phyloP scores from a whole-genome alignment of 2,113 vertebrate genomes.

The Rhynchomys soricoides region DNA sequence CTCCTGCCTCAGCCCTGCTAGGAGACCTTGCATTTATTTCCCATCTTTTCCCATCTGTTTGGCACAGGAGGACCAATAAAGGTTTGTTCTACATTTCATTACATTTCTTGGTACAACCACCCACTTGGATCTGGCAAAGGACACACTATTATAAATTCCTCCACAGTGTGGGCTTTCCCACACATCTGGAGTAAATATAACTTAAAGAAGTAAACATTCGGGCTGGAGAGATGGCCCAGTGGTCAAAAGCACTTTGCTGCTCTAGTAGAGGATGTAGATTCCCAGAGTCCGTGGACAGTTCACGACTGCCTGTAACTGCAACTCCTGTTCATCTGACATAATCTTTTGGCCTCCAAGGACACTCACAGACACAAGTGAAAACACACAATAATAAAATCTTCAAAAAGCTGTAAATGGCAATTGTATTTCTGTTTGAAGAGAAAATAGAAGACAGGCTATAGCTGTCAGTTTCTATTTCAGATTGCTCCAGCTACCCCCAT shows the following conservation, averaged over 20 bases:
- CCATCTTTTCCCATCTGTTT: slow-evolving; percentile 6
- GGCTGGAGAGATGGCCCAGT: not conserved
- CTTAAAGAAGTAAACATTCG: slow-evolving; percentile 7
- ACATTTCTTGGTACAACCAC: slow-evolving; percentile 55
- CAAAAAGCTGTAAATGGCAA: not conserved
- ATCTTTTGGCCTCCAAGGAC: not conserved
- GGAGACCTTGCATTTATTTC: not conserved
- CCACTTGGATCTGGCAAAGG: slow-evolving; percentile 65
- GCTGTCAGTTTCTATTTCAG: not conserved
- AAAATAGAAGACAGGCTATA: not conserved
- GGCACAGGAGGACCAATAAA: rapidly evolving
- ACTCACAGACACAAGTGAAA: not conserved
- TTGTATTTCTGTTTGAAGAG: slow-evolving; percentile 37
- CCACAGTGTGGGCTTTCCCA: slow-evolving; percentile 46
- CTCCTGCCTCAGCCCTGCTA: not conserved
- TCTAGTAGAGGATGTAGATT: not conserved
- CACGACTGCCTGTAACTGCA: not conserved
- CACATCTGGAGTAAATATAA: slow-evolving; percentile 58
- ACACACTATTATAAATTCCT: slow-evolving; percentile 70
- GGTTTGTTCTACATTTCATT: slow-evolving; percentile 56
- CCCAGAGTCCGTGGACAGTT: too few species aligned
- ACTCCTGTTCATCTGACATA: too few species aligned
- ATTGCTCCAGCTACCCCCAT: not conserved
- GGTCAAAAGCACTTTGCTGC: not conserved
- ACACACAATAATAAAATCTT: not conserved